Evolutionary conservation across 2,797 vertebrate genomes (phyloP).

Genomic region (Pseudochromis fuscus): DNA sequence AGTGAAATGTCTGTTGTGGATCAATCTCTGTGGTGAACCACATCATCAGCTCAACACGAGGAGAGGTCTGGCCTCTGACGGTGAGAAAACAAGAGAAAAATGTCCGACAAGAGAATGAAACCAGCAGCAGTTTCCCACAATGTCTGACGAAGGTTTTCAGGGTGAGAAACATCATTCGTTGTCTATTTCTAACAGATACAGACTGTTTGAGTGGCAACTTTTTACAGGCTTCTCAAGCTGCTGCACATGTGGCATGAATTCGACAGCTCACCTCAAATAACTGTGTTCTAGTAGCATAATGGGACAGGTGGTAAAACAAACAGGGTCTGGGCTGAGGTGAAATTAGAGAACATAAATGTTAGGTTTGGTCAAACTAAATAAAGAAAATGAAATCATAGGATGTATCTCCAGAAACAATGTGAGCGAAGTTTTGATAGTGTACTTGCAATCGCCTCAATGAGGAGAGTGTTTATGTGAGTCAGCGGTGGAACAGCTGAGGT

Average conservation of each 20-base stretch:
- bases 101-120: background rate
- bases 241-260: background rate
- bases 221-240: background rate
- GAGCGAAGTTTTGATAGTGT: constrained; percentile 8
- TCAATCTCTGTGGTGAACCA: constrained; percentile 30
- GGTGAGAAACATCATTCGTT: background rate
- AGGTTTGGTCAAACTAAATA: constrained; percentile 8
- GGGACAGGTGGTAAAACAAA: constrained; percentile 12
- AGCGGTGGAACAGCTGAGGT: constrained; percentile 68
- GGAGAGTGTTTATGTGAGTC: constrained; percentile 63
- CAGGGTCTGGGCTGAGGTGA: background rate
- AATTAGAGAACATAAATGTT: constrained; percentile 9
- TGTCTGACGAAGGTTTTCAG: background rate
- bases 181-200: background rate
- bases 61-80: background rate
- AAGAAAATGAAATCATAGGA: constrained; percentile 13
- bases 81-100: background rate
- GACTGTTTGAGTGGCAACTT: background rate
- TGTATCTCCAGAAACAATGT: constrained; percentile 3
- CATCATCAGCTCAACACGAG: constrained; percentile 35
- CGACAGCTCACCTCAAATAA: background rate
- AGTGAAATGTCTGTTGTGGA: constrained; percentile 21
- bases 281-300: background rate
- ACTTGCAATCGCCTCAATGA: constrained; percentile 25
- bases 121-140: background rate